These are phyloP conservation scores for Temnothorax nylanderi DNA, from an alignment of 1,140 invertebrate species.

Conservation along the genomic window DNA sequence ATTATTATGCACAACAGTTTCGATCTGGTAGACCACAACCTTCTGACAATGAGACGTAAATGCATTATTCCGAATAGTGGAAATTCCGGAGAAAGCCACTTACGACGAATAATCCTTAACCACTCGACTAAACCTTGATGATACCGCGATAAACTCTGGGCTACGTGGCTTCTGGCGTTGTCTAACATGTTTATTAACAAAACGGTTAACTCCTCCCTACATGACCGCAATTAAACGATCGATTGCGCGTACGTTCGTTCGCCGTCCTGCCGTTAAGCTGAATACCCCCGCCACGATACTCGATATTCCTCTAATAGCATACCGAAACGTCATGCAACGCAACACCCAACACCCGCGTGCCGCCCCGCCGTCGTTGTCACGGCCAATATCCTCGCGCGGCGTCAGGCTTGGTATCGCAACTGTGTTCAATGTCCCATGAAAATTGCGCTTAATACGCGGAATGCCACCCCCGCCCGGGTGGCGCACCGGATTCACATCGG, in stretches of 20 bases:
- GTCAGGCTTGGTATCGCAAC: conserved; percentile 17
- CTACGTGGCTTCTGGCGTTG: not conserved
- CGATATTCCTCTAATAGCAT: conserved; percentile 28
- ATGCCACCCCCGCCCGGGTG: not conserved
- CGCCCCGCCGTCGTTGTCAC: conserved; percentile 2
- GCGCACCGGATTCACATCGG: not conserved
- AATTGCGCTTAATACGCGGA: conserved; percentile 26
- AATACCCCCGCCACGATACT: conserved; percentile 7
- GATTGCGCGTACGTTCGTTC: not conserved
- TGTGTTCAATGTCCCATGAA: conserved; percentile 38
- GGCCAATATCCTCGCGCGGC: conserved; percentile 16
- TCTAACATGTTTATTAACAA: conserved; percentile 43
- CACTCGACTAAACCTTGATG: conserved; percentile 24
- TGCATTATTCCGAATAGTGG: conserved; percentile 21
- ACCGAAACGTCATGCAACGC: conserved; percentile 17
- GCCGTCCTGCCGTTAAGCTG: not conserved
- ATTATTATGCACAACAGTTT: conserved; percentile 53
- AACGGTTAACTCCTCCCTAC: conserved; percentile 10
- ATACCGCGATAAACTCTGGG: conserved; percentile 32
- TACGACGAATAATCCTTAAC: conserved; percentile 49
- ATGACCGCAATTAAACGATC: conserved; percentile 37
- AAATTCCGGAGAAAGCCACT: conserved; percentile 12
- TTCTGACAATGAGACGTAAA: not conserved
- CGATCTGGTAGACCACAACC: conserved; percentile 16
- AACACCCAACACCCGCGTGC: not conserved